A percentile compares a stretch with the other conserved stretches of the same genome.
These are phyloP conservation scores for Chironomus tentans DNA, from an alignment of 2,888 invertebrate genomes.

Conservation along the genomic window DNA sequence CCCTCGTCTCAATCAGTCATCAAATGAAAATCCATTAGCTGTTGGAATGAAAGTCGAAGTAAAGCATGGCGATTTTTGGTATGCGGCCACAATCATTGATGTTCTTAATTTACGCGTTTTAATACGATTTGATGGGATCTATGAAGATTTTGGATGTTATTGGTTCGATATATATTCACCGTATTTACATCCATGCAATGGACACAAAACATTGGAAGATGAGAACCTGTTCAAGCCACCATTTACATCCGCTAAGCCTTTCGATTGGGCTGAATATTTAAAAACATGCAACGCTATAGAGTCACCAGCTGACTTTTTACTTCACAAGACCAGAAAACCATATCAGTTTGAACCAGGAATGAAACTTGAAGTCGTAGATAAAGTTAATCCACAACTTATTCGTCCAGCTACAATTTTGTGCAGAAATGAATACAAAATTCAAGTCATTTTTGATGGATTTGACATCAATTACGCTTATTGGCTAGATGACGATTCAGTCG, in stretches of 20 bases:
- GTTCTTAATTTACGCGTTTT: constrained; percentile 78
- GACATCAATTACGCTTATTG: constrained; percentile 73
- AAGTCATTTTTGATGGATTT: constrained; percentile 85
- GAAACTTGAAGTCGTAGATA: constrained; percentile 83
- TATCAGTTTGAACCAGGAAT: constrained; percentile 73
- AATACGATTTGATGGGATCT: constrained; percentile 93
- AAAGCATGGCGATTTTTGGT: constrained; percentile 71
- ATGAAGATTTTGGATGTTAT: constrained; percentile 79
- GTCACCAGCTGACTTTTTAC: constrained; percentile 58
- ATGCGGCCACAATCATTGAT: constrained; percentile 83
- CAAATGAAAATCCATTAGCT: constrained; percentile 62
- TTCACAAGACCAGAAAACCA: constrained; percentile 62
- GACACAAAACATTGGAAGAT: constrained; percentile 90
- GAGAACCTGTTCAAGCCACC: constrained; percentile 85
- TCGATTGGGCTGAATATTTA: constrained; percentile 80
- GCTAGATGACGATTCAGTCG: constrained; percentile 83
- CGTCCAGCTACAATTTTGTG: constrained; percentile 76
- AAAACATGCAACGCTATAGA: constrained; percentile 63
- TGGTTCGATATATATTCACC: constrained; percentile 89
- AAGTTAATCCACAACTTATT: constrained; percentile 69
- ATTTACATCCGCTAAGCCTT: constrained; percentile 47
- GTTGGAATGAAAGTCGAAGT: constrained; percentile 91
- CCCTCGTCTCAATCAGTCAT: constrained; percentile 55
- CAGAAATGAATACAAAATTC: constrained; percentile 63
- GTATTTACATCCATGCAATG: constrained; percentile 87